A percentile compares a stretch with the other conserved stretches of the same genome.
phyloP scores from a whole-genome alignment of 1,140 invertebrate genomes.

The Adoxophyes honmai region DNA sequence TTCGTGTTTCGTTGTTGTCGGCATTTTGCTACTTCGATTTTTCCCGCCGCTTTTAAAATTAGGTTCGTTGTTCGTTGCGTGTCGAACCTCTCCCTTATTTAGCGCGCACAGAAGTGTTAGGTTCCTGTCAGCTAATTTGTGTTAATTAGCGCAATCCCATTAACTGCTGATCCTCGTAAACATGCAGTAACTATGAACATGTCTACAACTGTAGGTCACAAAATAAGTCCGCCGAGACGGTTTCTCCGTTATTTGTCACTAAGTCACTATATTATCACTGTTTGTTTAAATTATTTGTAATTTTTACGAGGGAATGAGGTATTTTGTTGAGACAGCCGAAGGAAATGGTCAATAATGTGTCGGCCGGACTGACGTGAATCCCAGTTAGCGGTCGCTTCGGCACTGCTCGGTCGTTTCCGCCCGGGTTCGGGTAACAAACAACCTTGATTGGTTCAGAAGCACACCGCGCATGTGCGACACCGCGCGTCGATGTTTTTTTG shows the following conservation, averaged over 20 bases:
- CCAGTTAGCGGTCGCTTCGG: constrained; percentile 45
- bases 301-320: constrained; percentile 29
- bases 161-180: constrained; percentile 25
- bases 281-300: constrained; percentile 29
- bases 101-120: constrained; percentile 7
- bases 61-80: constrained; percentile 17
- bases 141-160: constrained; percentile 44
- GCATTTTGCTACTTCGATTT: constrained; percentile 43
- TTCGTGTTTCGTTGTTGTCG: constrained; percentile 55
- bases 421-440: constrained; percentile 27
- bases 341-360: constrained; percentile 66
- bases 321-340: constrained; percentile 39
- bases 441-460: constrained; percentile 17
- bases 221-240: constrained; percentile 16
- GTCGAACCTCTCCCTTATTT: constrained; percentile 19
- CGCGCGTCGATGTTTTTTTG: constrained; percentile 22
- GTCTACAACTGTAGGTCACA: constrained; percentile 24
- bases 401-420: constrained; percentile 61
- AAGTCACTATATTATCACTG: constrained; percentile 36
- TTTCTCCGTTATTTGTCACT: constrained; percentile 28
- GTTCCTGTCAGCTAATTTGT: constrained; percentile 7
- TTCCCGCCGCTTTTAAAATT: constrained; percentile 8
- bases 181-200: constrained; percentile 24
- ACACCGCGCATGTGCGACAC: constrained; percentile 43
- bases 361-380: constrained; percentile 44